Evolutionary conservation across 2,113 vertebrate species (phyloP).

Genomic region (Saimiri boliviensis): DNA sequence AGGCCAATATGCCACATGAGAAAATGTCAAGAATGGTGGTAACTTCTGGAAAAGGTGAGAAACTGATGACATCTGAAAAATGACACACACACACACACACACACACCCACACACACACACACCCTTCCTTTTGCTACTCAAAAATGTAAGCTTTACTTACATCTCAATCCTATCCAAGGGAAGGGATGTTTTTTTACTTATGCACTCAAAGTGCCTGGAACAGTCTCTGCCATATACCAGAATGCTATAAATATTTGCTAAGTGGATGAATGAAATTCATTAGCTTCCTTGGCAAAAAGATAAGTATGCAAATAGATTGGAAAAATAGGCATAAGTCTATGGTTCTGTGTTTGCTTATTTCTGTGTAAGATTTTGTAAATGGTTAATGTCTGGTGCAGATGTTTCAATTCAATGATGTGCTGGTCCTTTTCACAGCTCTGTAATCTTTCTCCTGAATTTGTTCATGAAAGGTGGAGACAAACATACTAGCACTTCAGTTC

Average conservation of each 20-base stretch:
- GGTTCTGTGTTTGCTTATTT: conserved; percentile 11
- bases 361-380: conserved; percentile 50
- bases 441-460: conserved; percentile 58
- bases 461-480: conserved; percentile 60
- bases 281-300: background rate
- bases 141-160: background rate
- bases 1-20: background rate
- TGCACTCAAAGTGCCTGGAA: background rate
- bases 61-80: background rate
- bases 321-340: background rate
- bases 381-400: conserved; percentile 42
- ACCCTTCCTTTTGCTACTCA: background rate
- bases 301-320: background rate
- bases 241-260: conserved; percentile 32
- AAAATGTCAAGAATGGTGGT: background rate
- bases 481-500: conserved; percentile 59
- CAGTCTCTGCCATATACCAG: background rate
- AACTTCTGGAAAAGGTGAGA: background rate
- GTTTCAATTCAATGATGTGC: conserved; percentile 16
- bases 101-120: background rate
- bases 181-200: background rate
- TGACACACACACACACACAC: background rate
- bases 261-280: background rate
- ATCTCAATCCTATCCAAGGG: background rate
- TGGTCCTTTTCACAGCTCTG: conserved; percentile 54